These are phyloP conservation scores for Archegozetes longisetosus DNA, from an alignment of 1,140 invertebrate species.

Conservation along the genomic window DNA sequence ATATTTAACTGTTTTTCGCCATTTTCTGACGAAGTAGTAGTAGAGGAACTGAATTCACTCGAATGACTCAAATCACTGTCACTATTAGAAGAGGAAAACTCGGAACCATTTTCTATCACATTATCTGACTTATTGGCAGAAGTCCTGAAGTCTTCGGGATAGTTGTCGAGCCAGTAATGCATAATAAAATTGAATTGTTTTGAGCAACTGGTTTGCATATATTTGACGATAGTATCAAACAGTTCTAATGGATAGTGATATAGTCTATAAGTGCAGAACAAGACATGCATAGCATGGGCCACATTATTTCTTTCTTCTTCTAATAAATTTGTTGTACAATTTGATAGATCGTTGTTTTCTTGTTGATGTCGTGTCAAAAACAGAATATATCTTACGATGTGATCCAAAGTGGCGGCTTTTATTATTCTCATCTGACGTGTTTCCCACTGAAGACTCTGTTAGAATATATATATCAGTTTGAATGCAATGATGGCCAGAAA, in stretches of 20 bases:
- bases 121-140: not conserved
- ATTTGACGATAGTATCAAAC: constrained; percentile 5
- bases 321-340: not conserved
- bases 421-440: constrained; percentile 89
- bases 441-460: constrained; percentile 73
- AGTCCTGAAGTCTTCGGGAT: constrained; percentile 17
- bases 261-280: constrained; percentile 19
- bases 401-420: constrained; percentile 83
- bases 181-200: constrained; percentile 18
- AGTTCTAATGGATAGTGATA: constrained; percentile 12
- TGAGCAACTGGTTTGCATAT: not conserved
- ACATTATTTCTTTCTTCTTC: constrained; percentile 18
- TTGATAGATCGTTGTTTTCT: not conserved
- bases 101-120: not conserved
- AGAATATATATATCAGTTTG: too few species aligned
- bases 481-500: too few species aligned
- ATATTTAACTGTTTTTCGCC: not conserved
- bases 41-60: constrained; percentile 4
- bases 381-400: constrained; percentile 92
- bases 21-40: not conserved
- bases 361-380: constrained; percentile 10
- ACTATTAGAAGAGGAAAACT: not conserved
- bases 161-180: constrained; percentile 19
- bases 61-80: not conserved
- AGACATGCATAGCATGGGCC: constrained; percentile 17